Base-by-base conservation (phyloP, 2,888 invertebrate species). In the Eupithecia inturbata region DNA sequence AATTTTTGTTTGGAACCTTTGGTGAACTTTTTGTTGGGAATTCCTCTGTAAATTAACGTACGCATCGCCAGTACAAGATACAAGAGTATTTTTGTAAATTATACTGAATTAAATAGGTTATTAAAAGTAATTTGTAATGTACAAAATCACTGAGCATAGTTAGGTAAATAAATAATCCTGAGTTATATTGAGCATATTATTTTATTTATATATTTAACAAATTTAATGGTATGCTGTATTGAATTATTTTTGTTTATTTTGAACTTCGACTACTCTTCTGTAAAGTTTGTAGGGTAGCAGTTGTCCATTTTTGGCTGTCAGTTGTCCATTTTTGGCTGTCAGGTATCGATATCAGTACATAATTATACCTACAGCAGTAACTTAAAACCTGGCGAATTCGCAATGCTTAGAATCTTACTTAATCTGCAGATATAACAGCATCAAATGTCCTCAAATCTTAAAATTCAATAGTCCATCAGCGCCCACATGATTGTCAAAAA, bases 391-490 rank as follows among this genome's bases (percentile, higher is more conserved):
- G 26, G 12, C 26, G 26, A 26, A 57, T 22, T 26, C 4, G 12
- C 22, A 12, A 53, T 53, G 10, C 10, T 53, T 53, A 31, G 9
- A 67, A 36, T 3, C 22, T 33, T 57, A 57, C 26, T 36, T 70
- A 70, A 75, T 75, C 73, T 71, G 68, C 76, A 68, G 73, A 76
- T 74, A 75, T 73, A 31, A 31, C 31, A 26, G 22, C 74, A 71
- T 78, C 74, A 77, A 71, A 71, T 66, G 66, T 33, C 53, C 53
- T 67, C 67, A 76, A 70, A 78, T 73, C 67, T 64, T 70, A 69
- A 74, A 77, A 76, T 74, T 88, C 89, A 89, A 89, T 89, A 82
- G 87, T 84, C 88, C 82, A 89, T 89, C 89, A 86, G 75, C 84
- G 81, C 84, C 85, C 81, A 84, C 82, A 81, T 76, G 75, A 82